A percentile compares a stretch with the other conserved stretches of the same genome.
These are phyloP conservation scores for Penaeus chinensis DNA, from an alignment of 1,140 invertebrate genomes.

Conservation along the genomic window DNA sequence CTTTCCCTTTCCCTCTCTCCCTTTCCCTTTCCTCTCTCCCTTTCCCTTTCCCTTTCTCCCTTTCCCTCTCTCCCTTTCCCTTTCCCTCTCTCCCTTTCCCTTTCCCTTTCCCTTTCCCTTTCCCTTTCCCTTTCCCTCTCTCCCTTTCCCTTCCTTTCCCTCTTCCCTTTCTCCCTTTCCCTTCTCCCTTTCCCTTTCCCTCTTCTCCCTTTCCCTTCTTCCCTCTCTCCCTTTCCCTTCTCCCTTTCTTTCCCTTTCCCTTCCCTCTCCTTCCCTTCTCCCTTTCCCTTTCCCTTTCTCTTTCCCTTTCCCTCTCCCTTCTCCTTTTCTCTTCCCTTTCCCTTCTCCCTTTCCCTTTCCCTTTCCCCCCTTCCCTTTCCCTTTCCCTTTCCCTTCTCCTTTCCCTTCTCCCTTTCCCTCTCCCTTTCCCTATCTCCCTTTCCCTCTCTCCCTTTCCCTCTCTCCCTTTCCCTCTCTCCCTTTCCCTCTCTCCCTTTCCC, in stretches of 20 bases:
- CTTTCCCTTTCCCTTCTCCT: neutral
- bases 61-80: neutral
- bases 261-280: neutral
- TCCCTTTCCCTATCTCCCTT: neutral
- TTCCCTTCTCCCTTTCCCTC: too few relatives aligned
- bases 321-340: too few relatives aligned
- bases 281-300: neutral
- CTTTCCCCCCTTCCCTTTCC: too few relatives aligned
- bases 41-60: neutral
- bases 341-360: too few relatives aligned
- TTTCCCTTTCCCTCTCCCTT: neutral
- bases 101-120: neutral
- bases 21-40: neutral
- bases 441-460: neutral
- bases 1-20: too few relatives aligned
- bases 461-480: neutral
- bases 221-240: too few relatives aligned
- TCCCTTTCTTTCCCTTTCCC: neutral
- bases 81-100: neutral
- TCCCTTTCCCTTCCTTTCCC: neutral
- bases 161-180: too few relatives aligned
- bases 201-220: too few relatives aligned
- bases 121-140: neutral
- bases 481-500: neutral
- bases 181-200: too few relatives aligned